Evolutionary conservation across 2,888 invertebrate genomes (phyloP).

Genomic region (Metallyticus violacea): DNA sequence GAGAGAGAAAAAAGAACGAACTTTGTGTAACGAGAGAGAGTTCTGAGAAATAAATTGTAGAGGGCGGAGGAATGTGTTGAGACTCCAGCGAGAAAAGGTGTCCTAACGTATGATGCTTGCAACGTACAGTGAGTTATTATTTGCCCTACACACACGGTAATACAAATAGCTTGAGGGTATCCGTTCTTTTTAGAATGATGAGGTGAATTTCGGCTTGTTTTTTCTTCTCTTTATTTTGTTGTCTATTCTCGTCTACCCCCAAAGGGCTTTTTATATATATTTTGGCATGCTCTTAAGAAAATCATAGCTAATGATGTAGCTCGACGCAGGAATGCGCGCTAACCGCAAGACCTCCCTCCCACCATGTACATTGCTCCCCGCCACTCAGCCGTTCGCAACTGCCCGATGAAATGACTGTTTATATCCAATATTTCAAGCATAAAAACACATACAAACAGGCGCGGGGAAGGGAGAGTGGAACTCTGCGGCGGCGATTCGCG

Average conservation of each 20-base stretch:
- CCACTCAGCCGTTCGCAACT: background rate
- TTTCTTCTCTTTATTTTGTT: background rate
- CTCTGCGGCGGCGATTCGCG: constrained; percentile 5
- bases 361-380: background rate
- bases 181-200: background rate
- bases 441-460: constrained; percentile 28
- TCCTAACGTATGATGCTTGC: background rate
- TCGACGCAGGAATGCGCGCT: background rate
- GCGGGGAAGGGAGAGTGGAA: background rate
- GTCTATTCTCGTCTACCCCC: background rate
- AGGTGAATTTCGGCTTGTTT: background rate
- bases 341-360: background rate
- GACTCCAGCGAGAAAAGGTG: background rate
- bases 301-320: background rate
- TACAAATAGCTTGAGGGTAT: background rate
- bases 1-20: background rate
- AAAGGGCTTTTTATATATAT: background rate
- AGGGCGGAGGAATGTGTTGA: background rate
- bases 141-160: background rate
- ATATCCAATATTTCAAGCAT: constrained; percentile 31
- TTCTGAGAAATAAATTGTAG: background rate
- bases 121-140: background rate
- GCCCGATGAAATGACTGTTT: constrained; percentile 3
- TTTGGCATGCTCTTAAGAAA: background rate
- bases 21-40: background rate